A percentile compares a stretch with the other conserved stretches of the same genome.
Conservation (phyloP, 2,113 vertebrate genomes). For the Entelurus aequoreus region DNA sequence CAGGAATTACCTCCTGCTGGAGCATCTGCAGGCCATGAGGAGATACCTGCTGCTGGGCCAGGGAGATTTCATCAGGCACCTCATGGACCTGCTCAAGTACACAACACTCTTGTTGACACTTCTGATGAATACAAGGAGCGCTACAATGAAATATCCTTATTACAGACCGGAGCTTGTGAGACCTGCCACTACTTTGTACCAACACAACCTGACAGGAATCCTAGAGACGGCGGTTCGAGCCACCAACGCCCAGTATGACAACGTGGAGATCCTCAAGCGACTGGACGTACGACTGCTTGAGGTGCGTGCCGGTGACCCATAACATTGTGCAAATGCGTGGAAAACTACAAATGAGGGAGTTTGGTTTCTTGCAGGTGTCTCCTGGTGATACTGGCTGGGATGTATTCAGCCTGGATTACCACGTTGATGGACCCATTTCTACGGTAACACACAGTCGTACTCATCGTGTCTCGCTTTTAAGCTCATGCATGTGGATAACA, state of each 20-base stretch:
- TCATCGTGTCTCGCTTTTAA: neutral
- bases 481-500: neutral
- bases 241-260: slow-evolving; percentile 96
- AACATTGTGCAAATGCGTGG: too few relatives aligned
- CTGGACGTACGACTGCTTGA: slow-evolving; percentile 93
- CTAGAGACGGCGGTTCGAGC: slow-evolving; percentile 92
- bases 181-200: slow-evolving; percentile 93
- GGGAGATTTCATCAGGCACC: slow-evolving; percentile 95
- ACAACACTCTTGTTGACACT: slow-evolving; percentile 21
- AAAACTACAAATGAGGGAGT: too few relatives aligned
- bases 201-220: slow-evolving; percentile 96
- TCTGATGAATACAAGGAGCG: neutral
- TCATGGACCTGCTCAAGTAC: slow-evolving; percentile 98
- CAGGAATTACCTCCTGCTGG: slow-evolving; percentile 89
- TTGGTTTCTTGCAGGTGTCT: slow-evolving; percentile 79
- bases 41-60: slow-evolving; percentile 96
- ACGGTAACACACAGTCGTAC: slow-evolving; percentile 73
- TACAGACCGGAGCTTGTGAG: slow-evolving; percentile 88
- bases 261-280: slow-evolving; percentile 89
- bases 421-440: slow-evolving; percentile 94
- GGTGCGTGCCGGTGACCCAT: slow-evolving; percentile 58
- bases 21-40: slow-evolving; percentile 95
- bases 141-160: neutral
- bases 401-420: slow-evolving; percentile 97
- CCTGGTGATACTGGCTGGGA: slow-evolving; percentile 98